Evolutionary conservation across 2,888 invertebrate genomes (phyloP).

Genomic region (Eulithis testata): DNA sequence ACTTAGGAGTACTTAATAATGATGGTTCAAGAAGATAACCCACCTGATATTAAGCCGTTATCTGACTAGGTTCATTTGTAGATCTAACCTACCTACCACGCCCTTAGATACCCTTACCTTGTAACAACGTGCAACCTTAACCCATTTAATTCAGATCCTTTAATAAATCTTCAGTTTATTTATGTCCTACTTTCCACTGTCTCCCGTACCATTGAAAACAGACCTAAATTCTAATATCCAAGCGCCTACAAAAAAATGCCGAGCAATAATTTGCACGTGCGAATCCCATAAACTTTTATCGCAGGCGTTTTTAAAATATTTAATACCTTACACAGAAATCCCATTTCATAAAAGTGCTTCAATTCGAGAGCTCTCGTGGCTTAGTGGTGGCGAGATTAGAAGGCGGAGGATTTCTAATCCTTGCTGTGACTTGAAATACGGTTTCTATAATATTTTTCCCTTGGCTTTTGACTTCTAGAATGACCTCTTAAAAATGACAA

Average conservation of each 20-base stretch:
- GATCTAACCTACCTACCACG: neutral
- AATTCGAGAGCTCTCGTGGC: conserved; percentile 4
- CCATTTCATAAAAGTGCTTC: conserved; percentile 22
- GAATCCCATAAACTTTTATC: conserved; percentile 34
- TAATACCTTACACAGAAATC: conserved; percentile 27
- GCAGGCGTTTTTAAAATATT: conserved; percentile 37
- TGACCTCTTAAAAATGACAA: too few relatives aligned
- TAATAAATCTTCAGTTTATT: conserved; percentile 23
- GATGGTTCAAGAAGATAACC: too few relatives aligned
- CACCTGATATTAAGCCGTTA: too few relatives aligned
- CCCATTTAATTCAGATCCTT: conserved; percentile 21
- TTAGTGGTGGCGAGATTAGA: neutral
- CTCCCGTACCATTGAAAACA: conserved; percentile 30
- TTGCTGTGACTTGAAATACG: too few relatives aligned
- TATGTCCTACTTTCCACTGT: conserved; percentile 31
- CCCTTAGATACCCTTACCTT: neutral
- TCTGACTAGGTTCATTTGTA: neutral
- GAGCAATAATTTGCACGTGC: conserved; percentile 37
- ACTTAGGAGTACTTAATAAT: too few relatives aligned
- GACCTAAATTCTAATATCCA: conserved; percentile 33
- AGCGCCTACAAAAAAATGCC: conserved; percentile 32
- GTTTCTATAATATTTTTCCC: too few relatives aligned
- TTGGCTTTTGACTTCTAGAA: too few relatives aligned
- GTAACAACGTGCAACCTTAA: conserved; percentile 16
- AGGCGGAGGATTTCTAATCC: neutral